Base-by-base conservation (phyloP, 2,797 vertebrate genomes). In the Smutsia temminckii region DNA sequence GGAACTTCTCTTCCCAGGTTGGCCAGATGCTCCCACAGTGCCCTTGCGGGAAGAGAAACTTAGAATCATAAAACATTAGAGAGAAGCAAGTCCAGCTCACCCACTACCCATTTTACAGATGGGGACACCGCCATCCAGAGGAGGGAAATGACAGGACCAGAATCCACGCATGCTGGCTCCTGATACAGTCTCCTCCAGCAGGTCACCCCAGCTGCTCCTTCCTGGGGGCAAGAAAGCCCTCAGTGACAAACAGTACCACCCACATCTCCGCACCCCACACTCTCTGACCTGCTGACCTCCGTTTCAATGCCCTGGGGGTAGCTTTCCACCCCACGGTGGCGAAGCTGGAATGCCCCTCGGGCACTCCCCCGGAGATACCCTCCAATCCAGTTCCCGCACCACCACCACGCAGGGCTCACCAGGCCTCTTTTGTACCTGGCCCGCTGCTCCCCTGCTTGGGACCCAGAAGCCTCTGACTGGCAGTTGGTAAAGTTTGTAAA, bases 401-500 rank as follows among this genome's bases (percentile, higher is more conserved):
- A 46, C 42, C 42, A 37, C 37, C 5, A 59, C 51, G 4, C 23
- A 2, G 9, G 3, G 27, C 59, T 84, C 64, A 3, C 66, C 61
- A 61, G 51, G 71, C 40, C 61, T 29, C 10, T 59, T 74, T 92
- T 63, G 85, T n/a, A 84, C 89, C 89, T 61, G 63, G 64, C 42
- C 49, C 9, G 7, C 37, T 16, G 55, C 53, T 40, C 61, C 71
- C 74, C 71, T 68, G 40, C 32, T 72, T 51, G 40, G 59, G 59
- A 64, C 63, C 95, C 95, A 94, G 83, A 72, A 95, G 95, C 95
- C 96, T 97, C 96, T 72, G 92, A 98, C 98, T 97, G 69, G 89
- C 98, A 98, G 97, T 98, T 98, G 97, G 98, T 98, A 98, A 98
- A 98, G 98, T 98, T 97, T 98, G 98, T 98, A 98, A 98, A 98